Percentiles rank a stretch among this genome's conserved stretches.
These are phyloP conservation scores for Typhlichthys eigenmanni DNA, from an alignment of 2,797 vertebrate species.

Conservation along the genomic window DNA sequence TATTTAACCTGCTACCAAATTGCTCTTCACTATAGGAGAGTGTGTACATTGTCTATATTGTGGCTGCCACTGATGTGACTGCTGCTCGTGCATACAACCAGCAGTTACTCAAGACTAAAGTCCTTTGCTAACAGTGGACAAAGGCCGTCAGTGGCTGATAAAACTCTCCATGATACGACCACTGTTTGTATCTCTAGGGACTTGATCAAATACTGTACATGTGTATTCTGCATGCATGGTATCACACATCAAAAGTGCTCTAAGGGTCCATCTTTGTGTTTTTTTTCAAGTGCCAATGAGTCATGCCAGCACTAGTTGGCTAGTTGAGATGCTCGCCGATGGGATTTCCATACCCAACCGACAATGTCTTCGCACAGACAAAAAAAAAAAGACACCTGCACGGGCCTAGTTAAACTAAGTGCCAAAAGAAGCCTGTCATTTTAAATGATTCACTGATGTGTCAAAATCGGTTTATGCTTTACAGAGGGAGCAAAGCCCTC, in stretches of 20 bases:
- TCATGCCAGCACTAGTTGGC: conserved; percentile 39
- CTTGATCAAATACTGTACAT: conserved; percentile 26
- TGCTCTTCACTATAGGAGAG: neutral
- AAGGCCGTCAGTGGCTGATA: conserved; percentile 20
- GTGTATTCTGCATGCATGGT: conserved; percentile 70
- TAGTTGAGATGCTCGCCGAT: conserved; percentile 34
- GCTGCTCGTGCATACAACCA: conserved; percentile 18
- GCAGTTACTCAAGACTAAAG: conserved; percentile 11
- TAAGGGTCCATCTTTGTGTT: conserved; percentile 52
- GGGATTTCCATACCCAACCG: conserved; percentile 21
- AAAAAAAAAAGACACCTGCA: conserved; percentile 25
- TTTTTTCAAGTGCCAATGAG: conserved; percentile 71
- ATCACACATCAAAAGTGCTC: conserved; percentile 54
- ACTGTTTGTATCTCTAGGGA: conserved; percentile 39
- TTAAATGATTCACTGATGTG: conserved; percentile 53
- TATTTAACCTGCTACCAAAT: conserved; percentile 12
- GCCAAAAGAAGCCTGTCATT: conserved; percentile 70
- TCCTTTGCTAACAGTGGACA: neutral
- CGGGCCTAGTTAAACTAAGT: conserved; percentile 65
- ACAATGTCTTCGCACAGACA: conserved; percentile 38
- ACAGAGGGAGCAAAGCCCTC: conserved; percentile 51
- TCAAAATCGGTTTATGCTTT: conserved; percentile 78
- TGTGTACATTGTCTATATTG: neutral
- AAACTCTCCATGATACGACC: conserved; percentile 28
- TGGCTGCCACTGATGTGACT: conserved; percentile 25